Percentiles rank a stretch among this genome's conserved stretches.
Conservation (phyloP, 2,888 invertebrate genomes). For the Sinhomidia bicolor region DNA sequence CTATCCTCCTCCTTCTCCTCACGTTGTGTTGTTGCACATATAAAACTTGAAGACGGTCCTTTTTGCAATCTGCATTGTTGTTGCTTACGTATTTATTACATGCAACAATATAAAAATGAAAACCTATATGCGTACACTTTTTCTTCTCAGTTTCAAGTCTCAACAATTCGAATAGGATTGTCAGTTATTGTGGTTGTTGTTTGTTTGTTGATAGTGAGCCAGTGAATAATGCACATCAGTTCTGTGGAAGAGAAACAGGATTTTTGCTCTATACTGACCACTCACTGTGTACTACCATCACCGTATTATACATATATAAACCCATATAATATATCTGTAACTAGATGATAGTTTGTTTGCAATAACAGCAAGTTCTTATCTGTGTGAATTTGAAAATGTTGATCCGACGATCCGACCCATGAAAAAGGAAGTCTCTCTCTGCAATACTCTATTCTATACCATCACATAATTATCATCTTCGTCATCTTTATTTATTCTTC, state of each 20-base stretch:
- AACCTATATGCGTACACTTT: not conserved
- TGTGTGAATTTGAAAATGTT: slow-evolving; percentile 20
- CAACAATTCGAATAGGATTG: not conserved
- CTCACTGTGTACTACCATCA: slow-evolving; percentile 13
- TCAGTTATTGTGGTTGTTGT: slow-evolving; percentile 17
- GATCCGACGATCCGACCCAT: slow-evolving; percentile 27
- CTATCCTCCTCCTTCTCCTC: not conserved
- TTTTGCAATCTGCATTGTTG: not conserved
- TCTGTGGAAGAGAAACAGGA: slow-evolving; percentile 29
- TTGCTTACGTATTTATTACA: not conserved
- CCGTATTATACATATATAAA: too few relatives aligned
- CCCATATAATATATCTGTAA: not conserved
- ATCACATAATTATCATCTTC: slow-evolving; percentile 23
- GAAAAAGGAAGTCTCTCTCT: slow-evolving; percentile 19
- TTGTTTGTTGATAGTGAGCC: slow-evolving; percentile 15
- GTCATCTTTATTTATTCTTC: slow-evolving; percentile 7
- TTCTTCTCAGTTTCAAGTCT: not conserved
- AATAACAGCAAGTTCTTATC: not conserved
- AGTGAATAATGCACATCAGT: not conserved
- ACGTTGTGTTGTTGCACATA: not conserved
- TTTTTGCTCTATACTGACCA: slow-evolving; percentile 33
- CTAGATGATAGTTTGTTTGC: not conserved
- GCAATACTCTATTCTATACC: not conserved
- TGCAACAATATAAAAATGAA: not conserved
- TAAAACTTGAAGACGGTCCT: not conserved